Percentiles rank a stretch among this genome's conserved stretches.
phyloP scores from a whole-genome alignment of 2,797 vertebrate genomes.

The Alouatta caraya region DNA sequence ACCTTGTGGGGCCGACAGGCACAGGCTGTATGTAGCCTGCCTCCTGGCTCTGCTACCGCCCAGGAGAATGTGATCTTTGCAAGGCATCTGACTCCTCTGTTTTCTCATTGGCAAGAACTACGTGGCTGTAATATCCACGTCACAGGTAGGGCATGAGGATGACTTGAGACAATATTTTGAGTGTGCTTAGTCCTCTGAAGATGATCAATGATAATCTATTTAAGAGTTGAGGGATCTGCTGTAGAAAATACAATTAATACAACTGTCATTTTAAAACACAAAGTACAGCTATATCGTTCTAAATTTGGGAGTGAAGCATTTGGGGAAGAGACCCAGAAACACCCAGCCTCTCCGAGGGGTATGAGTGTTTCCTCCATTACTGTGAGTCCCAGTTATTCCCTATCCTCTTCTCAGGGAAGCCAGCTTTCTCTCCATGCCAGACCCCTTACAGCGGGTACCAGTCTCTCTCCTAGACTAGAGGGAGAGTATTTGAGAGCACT shows the following conservation, averaged over 20 bases:
- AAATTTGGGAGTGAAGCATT: neutral
- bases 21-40: neutral
- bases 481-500: neutral
- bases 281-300: neutral
- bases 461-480: neutral
- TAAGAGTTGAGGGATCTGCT: neutral
- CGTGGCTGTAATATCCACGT: neutral
- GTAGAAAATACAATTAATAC: conserved; percentile 9
- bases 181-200: neutral
- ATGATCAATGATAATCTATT: neutral
- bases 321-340: neutral
- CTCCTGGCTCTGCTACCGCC: neutral
- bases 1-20: neutral
- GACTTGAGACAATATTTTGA: neutral
- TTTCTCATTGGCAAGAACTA: neutral
- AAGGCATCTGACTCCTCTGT: neutral
- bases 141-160: neutral
- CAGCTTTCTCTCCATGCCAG: neutral
- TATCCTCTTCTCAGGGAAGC: neutral
- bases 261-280: neutral
- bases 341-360: neutral
- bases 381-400: neutral
- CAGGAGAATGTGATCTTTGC: neutral
- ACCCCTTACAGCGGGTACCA: neutral
- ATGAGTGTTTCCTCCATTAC: too few species aligned